phyloP scores from a whole-genome alignment of 2,797 vertebrate genomes.

The Halcyon smyrnensis region DNA sequence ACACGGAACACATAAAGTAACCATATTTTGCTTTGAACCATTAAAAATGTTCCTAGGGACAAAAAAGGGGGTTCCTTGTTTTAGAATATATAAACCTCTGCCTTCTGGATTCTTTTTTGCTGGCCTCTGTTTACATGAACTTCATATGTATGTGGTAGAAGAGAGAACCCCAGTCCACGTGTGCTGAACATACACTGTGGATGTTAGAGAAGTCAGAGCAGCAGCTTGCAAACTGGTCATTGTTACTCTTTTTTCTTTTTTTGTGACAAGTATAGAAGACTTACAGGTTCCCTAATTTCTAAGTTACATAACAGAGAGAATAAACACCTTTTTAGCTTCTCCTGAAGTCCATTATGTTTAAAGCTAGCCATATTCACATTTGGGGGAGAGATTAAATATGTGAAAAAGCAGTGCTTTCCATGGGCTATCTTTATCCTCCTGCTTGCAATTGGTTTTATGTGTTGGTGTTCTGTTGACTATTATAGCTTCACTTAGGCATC shows the following conservation, averaged over 20 bases:
- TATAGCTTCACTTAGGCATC: conserved; percentile 37
- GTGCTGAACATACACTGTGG: not conserved
- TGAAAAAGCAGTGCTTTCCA: conserved; percentile 32
- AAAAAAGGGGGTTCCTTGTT: not conserved
- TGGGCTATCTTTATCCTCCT: conserved; percentile 27
- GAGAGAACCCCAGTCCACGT: not conserved
- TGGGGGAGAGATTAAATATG: conserved; percentile 25
- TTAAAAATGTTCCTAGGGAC: not conserved
- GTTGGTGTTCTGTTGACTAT: conserved; percentile 51
- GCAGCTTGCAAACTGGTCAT: conserved; percentile 29
- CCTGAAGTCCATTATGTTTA: conserved; percentile 40
- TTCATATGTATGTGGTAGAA: not conserved
- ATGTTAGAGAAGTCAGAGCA: not conserved
- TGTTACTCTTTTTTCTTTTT: not conserved
- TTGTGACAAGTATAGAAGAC: not conserved
- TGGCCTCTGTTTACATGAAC: conserved; percentile 1
- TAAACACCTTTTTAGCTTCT: conserved; percentile 15
- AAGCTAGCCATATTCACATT: conserved; percentile 39
- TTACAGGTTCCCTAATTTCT: conserved; percentile 9
- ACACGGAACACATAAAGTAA: not conserved
- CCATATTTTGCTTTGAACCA: conserved; percentile 4
- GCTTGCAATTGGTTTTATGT: conserved; percentile 37
- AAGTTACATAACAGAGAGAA: not conserved
- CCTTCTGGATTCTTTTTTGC: conserved; percentile 11
- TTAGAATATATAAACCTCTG: not conserved